Evolutionary conservation across 2,888 invertebrate species (phyloP).

Genomic region (Coenonympha glycerion): DNA sequence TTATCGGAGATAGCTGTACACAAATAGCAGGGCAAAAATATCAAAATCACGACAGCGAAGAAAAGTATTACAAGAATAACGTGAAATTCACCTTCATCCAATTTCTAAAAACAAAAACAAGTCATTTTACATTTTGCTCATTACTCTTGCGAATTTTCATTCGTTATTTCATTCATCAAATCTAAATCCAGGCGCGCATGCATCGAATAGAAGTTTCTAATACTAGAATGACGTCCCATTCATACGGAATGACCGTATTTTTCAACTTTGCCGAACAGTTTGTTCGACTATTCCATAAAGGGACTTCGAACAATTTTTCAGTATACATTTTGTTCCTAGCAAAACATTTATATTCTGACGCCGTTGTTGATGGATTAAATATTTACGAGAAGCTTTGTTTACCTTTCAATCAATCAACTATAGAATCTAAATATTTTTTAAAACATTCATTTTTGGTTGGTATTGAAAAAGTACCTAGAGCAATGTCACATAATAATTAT

Average conservation of each 20-base stretch:
- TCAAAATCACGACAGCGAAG: conserved; percentile 30
- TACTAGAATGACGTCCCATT: background rate
- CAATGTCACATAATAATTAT: too few relatives aligned
- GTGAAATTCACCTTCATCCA: conserved; percentile 38
- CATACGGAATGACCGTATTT: background rate
- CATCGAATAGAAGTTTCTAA: background rate
- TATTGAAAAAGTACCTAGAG: too few relatives aligned
- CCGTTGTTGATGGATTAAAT: too few relatives aligned
- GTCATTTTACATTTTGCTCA: background rate
- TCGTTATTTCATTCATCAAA: background rate
- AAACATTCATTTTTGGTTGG: too few relatives aligned
- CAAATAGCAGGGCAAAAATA: conserved; percentile 39
- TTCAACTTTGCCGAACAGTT: background rate
- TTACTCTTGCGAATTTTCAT: background rate
- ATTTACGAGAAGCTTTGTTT: too few relatives aligned
- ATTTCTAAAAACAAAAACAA: conserved; percentile 33
- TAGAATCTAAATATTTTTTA: too few relatives aligned
- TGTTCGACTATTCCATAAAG: background rate
- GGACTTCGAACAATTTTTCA: background rate
- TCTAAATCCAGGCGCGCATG: background rate
- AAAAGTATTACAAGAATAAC: conserved; percentile 36
- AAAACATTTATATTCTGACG: too few relatives aligned
- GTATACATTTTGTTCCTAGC: background rate
- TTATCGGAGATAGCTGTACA: conserved; percentile 38
- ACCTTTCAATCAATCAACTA: too few relatives aligned